Evolutionary conservation across 2,113 vertebrate species (phyloP).

Genomic region (Varanus salvator): DNA sequence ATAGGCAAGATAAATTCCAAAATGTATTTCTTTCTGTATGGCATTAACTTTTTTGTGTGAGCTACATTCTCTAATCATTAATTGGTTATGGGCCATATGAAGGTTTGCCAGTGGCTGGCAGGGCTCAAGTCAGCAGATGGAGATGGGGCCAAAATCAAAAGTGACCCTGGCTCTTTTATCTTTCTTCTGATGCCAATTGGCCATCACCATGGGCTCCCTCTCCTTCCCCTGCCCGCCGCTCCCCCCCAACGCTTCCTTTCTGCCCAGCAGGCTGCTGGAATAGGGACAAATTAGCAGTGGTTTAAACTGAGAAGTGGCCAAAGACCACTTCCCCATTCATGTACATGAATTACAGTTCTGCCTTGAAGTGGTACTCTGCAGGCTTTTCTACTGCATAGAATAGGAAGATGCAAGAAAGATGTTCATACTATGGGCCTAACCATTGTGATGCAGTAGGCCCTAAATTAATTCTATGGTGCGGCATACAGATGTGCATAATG

Average conservation of each 20-base stretch:
- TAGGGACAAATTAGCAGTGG: too few species aligned
- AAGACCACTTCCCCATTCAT: not conserved
- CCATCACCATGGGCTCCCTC: too few species aligned
- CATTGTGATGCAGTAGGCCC: not conserved
- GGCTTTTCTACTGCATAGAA: not conserved
- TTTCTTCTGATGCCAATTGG: too few species aligned
- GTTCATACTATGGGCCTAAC: not conserved
- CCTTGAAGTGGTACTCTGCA: not conserved
- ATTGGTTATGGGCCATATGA: too few species aligned
- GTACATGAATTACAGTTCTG: not conserved
- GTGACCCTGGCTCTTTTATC: not conserved
- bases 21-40: not conserved
- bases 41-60: too few species aligned
- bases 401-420: not conserved
- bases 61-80: too few species aligned
- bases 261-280: not conserved
- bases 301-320: too few species aligned
- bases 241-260: too few species aligned
- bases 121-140: not conserved
- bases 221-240: too few species aligned
- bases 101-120: too few species aligned
- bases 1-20: not conserved
- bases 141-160: not conserved
- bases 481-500: accelerated
- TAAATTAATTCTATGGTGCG: not conserved